A percentile compares a stretch with the other conserved stretches of the same genome.
These are phyloP conservation scores for Phaethon lepturus DNA, from an alignment of 2,113 vertebrate genomes.

Conservation along the genomic window DNA sequence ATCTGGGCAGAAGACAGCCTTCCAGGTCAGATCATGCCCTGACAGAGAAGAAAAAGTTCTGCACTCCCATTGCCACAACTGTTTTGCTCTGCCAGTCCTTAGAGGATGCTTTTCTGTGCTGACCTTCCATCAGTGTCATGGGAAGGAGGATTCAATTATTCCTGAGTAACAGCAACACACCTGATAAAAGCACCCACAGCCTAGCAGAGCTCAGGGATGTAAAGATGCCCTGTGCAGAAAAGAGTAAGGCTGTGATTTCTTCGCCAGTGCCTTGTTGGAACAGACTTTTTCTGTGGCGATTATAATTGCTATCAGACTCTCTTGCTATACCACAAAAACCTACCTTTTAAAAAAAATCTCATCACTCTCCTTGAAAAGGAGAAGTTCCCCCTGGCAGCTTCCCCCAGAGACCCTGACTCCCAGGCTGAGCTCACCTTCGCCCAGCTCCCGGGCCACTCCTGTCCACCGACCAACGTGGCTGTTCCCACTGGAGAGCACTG, in stretches of 20 bases:
- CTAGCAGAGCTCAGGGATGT: not conserved
- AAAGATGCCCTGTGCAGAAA: not conserved
- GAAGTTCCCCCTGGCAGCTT: not conserved
- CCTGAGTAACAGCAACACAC: not conserved
- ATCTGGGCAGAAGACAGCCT: not conserved
- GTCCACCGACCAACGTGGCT: rapidly evolving
- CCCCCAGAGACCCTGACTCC: not conserved
- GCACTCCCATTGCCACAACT: not conserved
- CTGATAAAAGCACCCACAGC: not conserved
- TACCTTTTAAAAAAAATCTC: not conserved
- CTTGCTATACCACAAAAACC: not conserved
- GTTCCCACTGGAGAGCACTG: not conserved
- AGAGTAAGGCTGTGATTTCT: not conserved
- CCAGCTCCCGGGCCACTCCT: not conserved
- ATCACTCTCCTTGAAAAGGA: not conserved
- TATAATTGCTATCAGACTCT: not conserved
- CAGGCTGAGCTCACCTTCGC: not conserved
- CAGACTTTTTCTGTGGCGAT: not conserved
- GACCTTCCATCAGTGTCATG: not conserved
- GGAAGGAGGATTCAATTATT: not conserved
- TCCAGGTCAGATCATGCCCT: not conserved
- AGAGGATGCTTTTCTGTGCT: not conserved
- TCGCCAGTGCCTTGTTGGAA: not conserved
- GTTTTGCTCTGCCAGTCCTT: not conserved
- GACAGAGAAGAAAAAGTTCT: not conserved